Conservation (phyloP, 2,888 invertebrate genomes). For the Arctia plantaginis region DNA sequence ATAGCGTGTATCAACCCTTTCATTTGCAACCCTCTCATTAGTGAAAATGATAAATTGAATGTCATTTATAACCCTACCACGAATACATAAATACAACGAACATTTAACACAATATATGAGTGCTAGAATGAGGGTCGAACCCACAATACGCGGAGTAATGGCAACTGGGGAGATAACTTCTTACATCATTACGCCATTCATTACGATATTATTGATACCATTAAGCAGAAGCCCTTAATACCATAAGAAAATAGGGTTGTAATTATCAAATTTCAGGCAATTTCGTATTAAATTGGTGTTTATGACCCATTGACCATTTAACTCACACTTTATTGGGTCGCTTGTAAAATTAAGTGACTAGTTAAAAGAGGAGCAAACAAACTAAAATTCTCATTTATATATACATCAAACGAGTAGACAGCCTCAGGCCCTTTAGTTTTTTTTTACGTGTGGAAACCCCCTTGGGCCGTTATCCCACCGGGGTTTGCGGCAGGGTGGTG, state of each 20-base stretch:
- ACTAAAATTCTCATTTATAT: too few relatives aligned
- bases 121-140: neutral
- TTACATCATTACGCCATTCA: neutral
- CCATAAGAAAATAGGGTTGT: constrained; percentile 5
- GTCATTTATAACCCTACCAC: neutral
- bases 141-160: neutral
- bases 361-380: too few relatives aligned
- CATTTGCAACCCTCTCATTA: neutral
- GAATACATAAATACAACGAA: neutral
- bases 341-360: neutral
- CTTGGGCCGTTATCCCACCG: too few relatives aligned
- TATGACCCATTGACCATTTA: constrained; percentile 24
- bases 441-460: too few relatives aligned
- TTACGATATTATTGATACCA: neutral
- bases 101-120: neutral
- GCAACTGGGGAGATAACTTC: neutral
- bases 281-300: constrained; percentile 17
- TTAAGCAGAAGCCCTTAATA: neutral
- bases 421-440: too few relatives aligned
- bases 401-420: too few relatives aligned
- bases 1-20: neutral
- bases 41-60: neutral
- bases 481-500: too few relatives aligned
- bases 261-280: constrained; percentile 9
- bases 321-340: constrained; percentile 5